A percentile compares a stretch with the other conserved stretches of the same genome.
Evolutionary conservation across 2,113 vertebrate genomes (phyloP).

Genomic region (Zosterops pallidus): DNA sequence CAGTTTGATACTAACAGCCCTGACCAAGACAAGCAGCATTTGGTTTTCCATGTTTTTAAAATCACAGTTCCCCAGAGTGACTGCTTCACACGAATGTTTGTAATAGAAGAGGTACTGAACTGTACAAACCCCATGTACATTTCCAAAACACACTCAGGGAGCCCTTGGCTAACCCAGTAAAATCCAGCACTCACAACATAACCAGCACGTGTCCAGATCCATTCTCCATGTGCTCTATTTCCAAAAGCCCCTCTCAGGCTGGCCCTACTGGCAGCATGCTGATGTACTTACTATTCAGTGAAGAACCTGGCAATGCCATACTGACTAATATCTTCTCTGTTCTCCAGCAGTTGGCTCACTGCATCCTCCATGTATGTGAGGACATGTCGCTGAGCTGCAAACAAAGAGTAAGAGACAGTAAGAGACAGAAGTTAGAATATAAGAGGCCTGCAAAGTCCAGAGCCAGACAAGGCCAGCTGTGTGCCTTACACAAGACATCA

Average conservation of each 20-base stretch:
- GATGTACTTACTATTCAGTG: constrained; percentile 92
- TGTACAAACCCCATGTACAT: neutral
- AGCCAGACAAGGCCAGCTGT: neutral
- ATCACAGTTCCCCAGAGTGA: neutral
- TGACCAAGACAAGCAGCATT: neutral
- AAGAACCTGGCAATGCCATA: constrained; percentile 91
- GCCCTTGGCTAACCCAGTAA: neutral
- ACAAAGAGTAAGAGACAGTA: constrained; percentile 23
- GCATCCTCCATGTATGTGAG: constrained; percentile 94
- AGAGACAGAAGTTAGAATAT: constrained; percentile 30
- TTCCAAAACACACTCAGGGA: neutral
- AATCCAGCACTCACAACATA: neutral
- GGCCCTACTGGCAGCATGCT: neutral
- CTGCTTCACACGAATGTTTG: neutral
- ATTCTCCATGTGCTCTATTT: constrained; percentile 11
- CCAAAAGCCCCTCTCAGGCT: constrained; percentile 19
- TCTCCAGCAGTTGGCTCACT: constrained; percentile 90
- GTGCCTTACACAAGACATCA: neutral
- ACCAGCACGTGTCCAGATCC: constrained; percentile 1
- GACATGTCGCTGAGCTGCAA: constrained; percentile 87
- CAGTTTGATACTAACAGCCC: neutral
- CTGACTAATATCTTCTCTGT: constrained; percentile 90
- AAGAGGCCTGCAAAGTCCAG: neutral
- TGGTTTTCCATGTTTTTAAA: neutral
- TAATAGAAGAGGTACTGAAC: neutral